Percentiles rank a stretch among this genome's conserved stretches.
phyloP scores from a whole-genome alignment of 2,113 vertebrate species.

The Hyla sarda region DNA sequence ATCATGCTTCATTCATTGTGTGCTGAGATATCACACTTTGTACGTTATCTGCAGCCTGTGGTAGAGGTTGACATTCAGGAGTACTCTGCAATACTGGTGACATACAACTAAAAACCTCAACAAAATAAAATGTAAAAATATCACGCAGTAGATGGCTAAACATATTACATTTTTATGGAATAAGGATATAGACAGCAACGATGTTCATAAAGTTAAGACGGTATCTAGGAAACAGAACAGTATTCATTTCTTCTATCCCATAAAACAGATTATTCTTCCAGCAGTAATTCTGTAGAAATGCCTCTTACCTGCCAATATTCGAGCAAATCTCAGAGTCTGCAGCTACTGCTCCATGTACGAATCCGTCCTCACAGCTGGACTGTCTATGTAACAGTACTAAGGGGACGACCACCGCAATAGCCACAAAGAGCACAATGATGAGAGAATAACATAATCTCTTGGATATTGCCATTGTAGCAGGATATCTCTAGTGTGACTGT shows the following conservation, averaged over 20 bases:
- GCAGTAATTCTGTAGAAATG: not conserved
- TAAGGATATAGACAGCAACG: not conserved
- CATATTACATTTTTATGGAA: not conserved
- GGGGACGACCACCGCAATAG: not conserved
- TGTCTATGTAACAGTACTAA: constrained; percentile 35
- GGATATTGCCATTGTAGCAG: constrained; percentile 23
- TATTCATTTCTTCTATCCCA: not conserved
- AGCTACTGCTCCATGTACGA: constrained; percentile 76
- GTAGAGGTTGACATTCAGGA: not conserved
- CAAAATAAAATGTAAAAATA: no score
- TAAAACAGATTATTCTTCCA: not conserved
- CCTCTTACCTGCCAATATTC: constrained; percentile 78
- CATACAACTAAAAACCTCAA: no score
- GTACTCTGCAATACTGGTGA: no score
- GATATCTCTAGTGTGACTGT: not conserved
- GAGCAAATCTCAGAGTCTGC: constrained; percentile 83
- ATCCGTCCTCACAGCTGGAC: constrained; percentile 54
- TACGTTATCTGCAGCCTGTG: not conserved
- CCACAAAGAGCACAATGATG: constrained; percentile 60
- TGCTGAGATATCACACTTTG: not conserved
- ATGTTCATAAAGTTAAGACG: not conserved
- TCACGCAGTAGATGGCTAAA: not conserved
- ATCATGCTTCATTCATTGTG: no score
- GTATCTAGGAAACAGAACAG: not conserved
- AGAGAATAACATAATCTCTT: not conserved